phyloP scores from a whole-genome alignment of 2,113 vertebrate species.

The Nothobranchius furzeri region DNA sequence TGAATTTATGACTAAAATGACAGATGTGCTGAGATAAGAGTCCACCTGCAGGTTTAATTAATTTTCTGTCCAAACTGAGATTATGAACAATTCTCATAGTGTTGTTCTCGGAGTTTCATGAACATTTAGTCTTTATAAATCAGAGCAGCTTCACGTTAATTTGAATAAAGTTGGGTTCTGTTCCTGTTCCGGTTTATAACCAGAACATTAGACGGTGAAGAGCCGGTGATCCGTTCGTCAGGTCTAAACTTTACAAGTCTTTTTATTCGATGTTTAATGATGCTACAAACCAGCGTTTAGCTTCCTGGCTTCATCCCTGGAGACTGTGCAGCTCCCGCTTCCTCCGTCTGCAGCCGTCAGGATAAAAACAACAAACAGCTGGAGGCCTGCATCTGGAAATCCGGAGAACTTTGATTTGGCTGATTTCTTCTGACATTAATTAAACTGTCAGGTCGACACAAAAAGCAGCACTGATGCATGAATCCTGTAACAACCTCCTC shows the following conservation, averaged over 20 bases:
- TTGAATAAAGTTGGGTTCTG: too few relatives aligned
- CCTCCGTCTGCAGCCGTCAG: not conserved
- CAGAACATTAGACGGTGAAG: not conserved
- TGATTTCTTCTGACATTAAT: slow-evolving; percentile 5
- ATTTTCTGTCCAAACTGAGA: slow-evolving; percentile 40
- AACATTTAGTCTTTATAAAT: not conserved
- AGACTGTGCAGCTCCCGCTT: not conserved
- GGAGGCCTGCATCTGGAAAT: not conserved
- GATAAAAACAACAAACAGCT: slow-evolving; percentile 1
- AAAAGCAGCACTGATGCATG: slow-evolving; percentile 15
- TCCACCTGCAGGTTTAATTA: slow-evolving; percentile 51
- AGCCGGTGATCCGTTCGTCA: too few relatives aligned
- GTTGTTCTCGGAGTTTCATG: not conserved
- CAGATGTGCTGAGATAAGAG: slow-evolving; percentile 44
- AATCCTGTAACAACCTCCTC: slow-evolving; percentile 17
- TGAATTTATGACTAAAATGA: slow-evolving; percentile 39
- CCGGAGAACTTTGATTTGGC: slow-evolving; percentile 11
- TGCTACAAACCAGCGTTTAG: too few relatives aligned
- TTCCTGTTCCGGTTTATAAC: not conserved
- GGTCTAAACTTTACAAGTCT: slow-evolving; percentile 6
- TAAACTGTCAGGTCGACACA: slow-evolving; percentile 12
- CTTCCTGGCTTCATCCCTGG: too few relatives aligned
- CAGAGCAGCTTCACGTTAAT: too few relatives aligned
- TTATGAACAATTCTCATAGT: slow-evolving; percentile 27
- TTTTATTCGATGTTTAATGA: not conserved